Percentiles rank a stretch among this genome's conserved stretches.
Evolutionary conservation across 2,797 vertebrate genomes (phyloP).

Genomic region (Sebastes flavidus): DNA sequence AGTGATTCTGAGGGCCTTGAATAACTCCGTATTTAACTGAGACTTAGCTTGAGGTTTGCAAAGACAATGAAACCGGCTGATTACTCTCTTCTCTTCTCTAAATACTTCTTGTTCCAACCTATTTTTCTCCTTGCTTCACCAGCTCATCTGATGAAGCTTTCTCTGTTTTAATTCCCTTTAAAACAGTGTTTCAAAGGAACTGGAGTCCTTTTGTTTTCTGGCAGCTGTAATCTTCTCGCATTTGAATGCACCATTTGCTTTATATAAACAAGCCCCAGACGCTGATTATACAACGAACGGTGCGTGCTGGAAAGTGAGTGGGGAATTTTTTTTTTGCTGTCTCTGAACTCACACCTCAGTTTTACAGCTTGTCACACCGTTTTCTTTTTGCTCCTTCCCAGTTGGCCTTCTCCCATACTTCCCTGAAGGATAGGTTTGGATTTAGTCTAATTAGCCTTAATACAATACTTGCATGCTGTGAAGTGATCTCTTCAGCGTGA

Average conservation of each 20-base stretch:
- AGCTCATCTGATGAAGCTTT: slow-evolving; percentile 34
- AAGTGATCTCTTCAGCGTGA: neutral
- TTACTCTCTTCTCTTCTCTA: neutral
- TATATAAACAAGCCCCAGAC: slow-evolving; percentile 49
- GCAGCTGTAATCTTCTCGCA: slow-evolving; percentile 44
- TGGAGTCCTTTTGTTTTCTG: slow-evolving; percentile 38
- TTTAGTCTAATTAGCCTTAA: neutral
- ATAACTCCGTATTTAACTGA: slow-evolving; percentile 20
- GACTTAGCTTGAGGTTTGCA: slow-evolving; percentile 14
- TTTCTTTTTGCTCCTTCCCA: neutral
- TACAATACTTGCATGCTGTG: neutral
- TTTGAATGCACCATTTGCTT: slow-evolving; percentile 53
- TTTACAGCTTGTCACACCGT: neutral
- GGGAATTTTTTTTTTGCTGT: neutral
- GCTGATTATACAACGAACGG: slow-evolving; percentile 18
- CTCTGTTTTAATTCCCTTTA: slow-evolving; percentile 27
- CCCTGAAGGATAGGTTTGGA: neutral
- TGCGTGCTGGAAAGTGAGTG: neutral
- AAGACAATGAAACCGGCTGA: slow-evolving; percentile 40
- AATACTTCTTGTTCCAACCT: neutral
- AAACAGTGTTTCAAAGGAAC: slow-evolving; percentile 36
- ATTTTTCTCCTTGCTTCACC: slow-evolving; percentile 10
- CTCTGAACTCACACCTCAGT: slow-evolving; percentile 9
- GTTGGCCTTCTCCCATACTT: neutral
- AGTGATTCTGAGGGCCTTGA: slow-evolving; percentile 19